Evolutionary conservation across 2,113 vertebrate species (phyloP), one percentile per base, ranked within the genome.

Genomic region (Stercorarius parasiticus): DNA sequence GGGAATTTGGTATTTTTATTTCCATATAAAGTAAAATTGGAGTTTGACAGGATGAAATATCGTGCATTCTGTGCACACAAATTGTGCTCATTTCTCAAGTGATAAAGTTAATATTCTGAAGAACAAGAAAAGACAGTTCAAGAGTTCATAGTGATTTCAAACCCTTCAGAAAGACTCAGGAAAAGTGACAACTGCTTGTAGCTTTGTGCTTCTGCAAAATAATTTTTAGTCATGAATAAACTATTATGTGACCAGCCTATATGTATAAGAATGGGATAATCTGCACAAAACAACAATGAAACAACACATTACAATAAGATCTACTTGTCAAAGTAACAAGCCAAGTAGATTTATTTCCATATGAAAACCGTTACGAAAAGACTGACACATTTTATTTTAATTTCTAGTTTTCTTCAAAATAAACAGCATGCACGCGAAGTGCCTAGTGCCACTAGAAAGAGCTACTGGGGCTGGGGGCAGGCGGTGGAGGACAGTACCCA

Each of bases 141-240:
- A 34, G 83, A 95, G 94, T 82, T 93, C 82, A 82, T 4, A 78
- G 73, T 42, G 53, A 95, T 89, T 86, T 66, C 69, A 67, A 90
- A 38, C 23, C 76, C n/a, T 88, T 91, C 93, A 81, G 53, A 85
- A 72, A 59, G 78, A 59, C 49, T 80, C 53, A 0, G 40, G 30
- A 50, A 95, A 95, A 95, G 78, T n/a, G 85, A 91, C 74, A 88
- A 91, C 45, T 64, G 47, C 53, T 56, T 25, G 88, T 34, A 86
- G 69, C 76, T 89, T 88, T 6, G 2, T n/a, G 20, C 59, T 76
- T 47, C 69, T 71, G 76, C 45, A 65, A 52, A 86, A 79, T 42
- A 42, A 86, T 88, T 82, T 83, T 93, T 12, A 72, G 76, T 72
- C 77, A 80, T 84, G 89, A 92, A 82, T 82, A 78, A 95, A 83